Conservation (phyloP, 2,888 invertebrate species). For the Euzetes globulus region DNA sequence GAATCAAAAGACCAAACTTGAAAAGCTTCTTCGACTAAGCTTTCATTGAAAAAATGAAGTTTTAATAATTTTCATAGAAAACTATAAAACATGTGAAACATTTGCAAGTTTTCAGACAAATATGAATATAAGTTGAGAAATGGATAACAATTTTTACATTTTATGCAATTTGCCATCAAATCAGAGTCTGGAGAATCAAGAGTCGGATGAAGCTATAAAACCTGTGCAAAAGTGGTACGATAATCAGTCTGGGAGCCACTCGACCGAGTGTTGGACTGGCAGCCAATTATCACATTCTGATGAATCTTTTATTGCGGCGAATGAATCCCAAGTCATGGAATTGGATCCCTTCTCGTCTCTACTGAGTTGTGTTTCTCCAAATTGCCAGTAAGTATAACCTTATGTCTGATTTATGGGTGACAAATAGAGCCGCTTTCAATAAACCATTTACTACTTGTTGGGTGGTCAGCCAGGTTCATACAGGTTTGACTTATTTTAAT, state of each 20-base stretch:
- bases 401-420: not conserved
- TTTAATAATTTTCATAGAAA: not conserved
- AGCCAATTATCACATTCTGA: conserved; percentile 26
- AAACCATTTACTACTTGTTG: not conserved
- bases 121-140: conserved; percentile 13
- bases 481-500: not conserved
- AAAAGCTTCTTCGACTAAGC: not conserved
- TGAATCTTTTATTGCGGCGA: not conserved
- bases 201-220: not conserved
- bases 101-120: conserved; percentile 12
- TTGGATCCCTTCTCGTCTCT: conserved; percentile 16
- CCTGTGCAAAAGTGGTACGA: not conserved
- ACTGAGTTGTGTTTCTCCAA: conserved; percentile 14
- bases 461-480: conserved; percentile 7
- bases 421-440: not conserved
- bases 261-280: not conserved
- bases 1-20: not conserved
- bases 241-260: not conserved
- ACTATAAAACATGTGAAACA: not conserved
- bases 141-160: conserved; percentile 24
- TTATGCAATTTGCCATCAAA: conserved; percentile 14
- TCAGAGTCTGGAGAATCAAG: not conserved
- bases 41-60: not conserved
- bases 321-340: conserved; percentile 18
- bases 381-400: conserved; percentile 24